These are phyloP conservation scores for Sebastes variabilis DNA, from an alignment of 2,797 vertebrate genomes.

Conservation along the genomic window DNA sequence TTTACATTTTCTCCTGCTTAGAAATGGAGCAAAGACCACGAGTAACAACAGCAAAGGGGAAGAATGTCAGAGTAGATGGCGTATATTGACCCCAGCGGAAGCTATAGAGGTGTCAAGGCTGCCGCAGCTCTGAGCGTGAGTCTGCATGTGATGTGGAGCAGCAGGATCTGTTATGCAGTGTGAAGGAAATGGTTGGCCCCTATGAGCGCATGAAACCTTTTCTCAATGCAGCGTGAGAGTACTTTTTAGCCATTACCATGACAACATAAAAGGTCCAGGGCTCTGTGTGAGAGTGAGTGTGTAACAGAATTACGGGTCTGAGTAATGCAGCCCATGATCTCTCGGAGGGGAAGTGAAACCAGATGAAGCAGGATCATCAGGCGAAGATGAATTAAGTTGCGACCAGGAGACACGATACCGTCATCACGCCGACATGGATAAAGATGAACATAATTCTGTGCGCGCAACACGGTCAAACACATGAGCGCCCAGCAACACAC, in stretches of 20 bases:
- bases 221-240: slow-evolving; percentile 12
- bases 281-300: neutral
- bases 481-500: neutral
- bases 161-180: slow-evolving; percentile 9
- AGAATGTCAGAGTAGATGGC: neutral
- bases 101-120: neutral
- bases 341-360: slow-evolving; percentile 15
- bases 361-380: slow-evolving; percentile 12
- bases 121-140: slow-evolving; percentile 1
- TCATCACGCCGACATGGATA: neutral
- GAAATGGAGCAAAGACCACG: slow-evolving; percentile 18
- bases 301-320: slow-evolving; percentile 43
- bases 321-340: slow-evolving; percentile 29
- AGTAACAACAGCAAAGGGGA: slow-evolving; percentile 24
- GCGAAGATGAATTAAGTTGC: slow-evolving; percentile 30
- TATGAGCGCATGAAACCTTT: slow-evolving; percentile 1
- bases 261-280: slow-evolving; percentile 47
- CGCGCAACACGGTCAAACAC: neutral
- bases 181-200: slow-evolving; percentile 22
- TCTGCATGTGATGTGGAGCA: slow-evolving; percentile 27
- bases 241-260: slow-evolving; percentile 68
- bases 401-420: neutral
- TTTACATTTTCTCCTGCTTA: slow-evolving; percentile 15
- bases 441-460: neutral
- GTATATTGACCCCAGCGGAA: slow-evolving; percentile 2